Evolutionary conservation across 2,888 invertebrate genomes (phyloP).

Genomic region (Ctenicera cuprea): DNA sequence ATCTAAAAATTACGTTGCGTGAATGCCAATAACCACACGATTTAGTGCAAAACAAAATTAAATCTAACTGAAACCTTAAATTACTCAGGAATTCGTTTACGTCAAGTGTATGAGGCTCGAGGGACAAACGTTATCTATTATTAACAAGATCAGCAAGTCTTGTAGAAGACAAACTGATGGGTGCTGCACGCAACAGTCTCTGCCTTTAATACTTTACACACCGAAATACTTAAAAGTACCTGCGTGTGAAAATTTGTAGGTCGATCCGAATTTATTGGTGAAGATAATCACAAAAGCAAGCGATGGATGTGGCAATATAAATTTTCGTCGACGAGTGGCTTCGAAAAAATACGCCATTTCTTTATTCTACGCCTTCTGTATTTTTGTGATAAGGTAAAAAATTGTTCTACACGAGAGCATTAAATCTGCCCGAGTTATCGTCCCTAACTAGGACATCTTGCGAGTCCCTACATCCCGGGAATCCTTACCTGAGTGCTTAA

Average conservation of each 20-base stretch:
- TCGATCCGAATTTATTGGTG: slow-evolving; percentile 32
- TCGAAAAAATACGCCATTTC: slow-evolving; percentile 35
- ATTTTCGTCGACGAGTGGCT: slow-evolving; percentile 33
- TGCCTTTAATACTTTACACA: slow-evolving; percentile 19
- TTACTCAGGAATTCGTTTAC: neutral
- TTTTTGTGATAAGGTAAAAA: slow-evolving; percentile 36
- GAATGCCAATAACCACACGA: too few species aligned
- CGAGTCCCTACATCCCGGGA: slow-evolving; percentile 10
- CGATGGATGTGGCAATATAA: slow-evolving; percentile 36
- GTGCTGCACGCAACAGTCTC: neutral
- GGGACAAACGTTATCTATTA: slow-evolving; percentile 3
- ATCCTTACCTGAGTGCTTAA: slow-evolving; percentile 33
- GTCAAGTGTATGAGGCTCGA: neutral
- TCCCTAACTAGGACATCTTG: slow-evolving; percentile 18
- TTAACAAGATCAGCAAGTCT: slow-evolving; percentile 6
- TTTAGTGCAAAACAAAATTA: neutral
- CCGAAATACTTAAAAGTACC: slow-evolving; percentile 7
- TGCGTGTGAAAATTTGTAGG: slow-evolving; percentile 6
- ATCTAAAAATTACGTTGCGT: too few species aligned
- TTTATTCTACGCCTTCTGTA: slow-evolving; percentile 35
- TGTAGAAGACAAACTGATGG: neutral
- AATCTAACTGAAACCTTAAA: neutral
- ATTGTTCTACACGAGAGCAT: slow-evolving; percentile 35
- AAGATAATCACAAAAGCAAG: slow-evolving; percentile 37
- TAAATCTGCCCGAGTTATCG: slow-evolving; percentile 38